Base-by-base conservation (phyloP, 2,113 vertebrate species). In the Ictalurus punctatus region DNA sequence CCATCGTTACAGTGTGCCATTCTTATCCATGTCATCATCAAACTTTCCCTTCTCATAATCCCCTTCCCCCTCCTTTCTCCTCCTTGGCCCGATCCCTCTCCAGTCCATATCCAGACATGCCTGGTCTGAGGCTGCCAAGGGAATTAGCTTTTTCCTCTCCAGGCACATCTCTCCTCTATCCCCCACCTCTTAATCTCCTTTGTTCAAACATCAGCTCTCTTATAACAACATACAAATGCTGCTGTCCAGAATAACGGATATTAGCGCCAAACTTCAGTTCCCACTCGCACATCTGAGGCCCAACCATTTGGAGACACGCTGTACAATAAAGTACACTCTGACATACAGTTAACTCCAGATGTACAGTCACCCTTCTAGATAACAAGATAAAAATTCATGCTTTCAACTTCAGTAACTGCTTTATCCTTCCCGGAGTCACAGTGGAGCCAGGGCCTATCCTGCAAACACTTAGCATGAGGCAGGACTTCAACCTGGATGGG, bases 171-270 rank as follows among this genome's bases (percentile, higher is more conserved):
- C 78, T 81, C 81, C 79, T 84, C 87, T 69, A 74, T 81, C 88
- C 58, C 54, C 78, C 69, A 30, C 83, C 82, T 90, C 63, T 88
- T 91, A 90, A 91, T 87, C 85, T 83, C 79, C 90, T 83, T 84
- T 87, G 58, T 87, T 84, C 89, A 90, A 92, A 93, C 88, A 91
- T 85, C 69, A 67, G 88, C 86, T 87, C 88, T 79, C 88, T 88
- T 91, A 88, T 6, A 92, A 91, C 86, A 92, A 92, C 88, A 92
- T 80, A 92, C 89, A 87, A 88, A 91, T 54, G 76, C 52, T 76
- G 73, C 81, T 84, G 37, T 82, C 80, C 88, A 86, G 83, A 83
- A 58, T 25, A 48, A 85, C 79, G 76, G 88, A 87, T 87, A 88
- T 88, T 80, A 89, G n/a, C 84, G 69, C 86, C 81, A 30, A 74